Base-by-base conservation (phyloP, 2,113 vertebrate genomes). In the Lagenorhynchus albirostris region DNA sequence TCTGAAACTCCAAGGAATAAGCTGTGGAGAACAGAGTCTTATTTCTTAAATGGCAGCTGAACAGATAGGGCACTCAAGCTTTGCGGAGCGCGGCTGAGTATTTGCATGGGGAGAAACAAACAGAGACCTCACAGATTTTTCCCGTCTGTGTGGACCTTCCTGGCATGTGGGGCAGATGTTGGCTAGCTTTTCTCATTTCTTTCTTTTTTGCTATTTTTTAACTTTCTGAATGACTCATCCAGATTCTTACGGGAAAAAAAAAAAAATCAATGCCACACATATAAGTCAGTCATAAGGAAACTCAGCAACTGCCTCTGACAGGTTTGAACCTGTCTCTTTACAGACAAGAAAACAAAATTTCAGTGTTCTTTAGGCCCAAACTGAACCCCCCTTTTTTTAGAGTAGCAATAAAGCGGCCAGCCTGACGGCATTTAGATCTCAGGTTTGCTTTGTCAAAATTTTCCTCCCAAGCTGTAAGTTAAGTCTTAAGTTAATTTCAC, bases 211-310 rank as follows among this genome's bases (percentile, higher is more conserved):
- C 84, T 93, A 96, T 94, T 95, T 96, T 97, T 97, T 97, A 98
- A 97, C 95, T 93, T 97, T 97, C 96, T 95, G 94, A 96, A 88
- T 94, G 97, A 97, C 0, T 91, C 93, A 98, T 97, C 53, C 62
- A 96, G 95, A 98, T 95, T 98, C 94, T 96, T 96, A 82, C 15
- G 14, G 96, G 86, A 38, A 44, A 97, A 96, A 44, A 97, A 71
- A 96, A 68, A 95, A 93, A 82, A 81, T 26, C 79, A 67, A 53
- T 55, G 83, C 90, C 76, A 38, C 41, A 67, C 62, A 81, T 1
- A 1, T 53, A 94, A 50, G 60, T 93, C 97, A 98, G 98, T 97
- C 98, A 97, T 86, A 91, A 90, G 96, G 9, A 94, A 96, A 95
- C 97, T 97, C 33, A 60, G 90, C n/a, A 63, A 79, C 74, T 0